Percentiles rank a stretch among this genome's conserved stretches.
Conservation (phyloP, 2,797 vertebrate genomes). For the Gymnoscopelus braueri region DNA sequence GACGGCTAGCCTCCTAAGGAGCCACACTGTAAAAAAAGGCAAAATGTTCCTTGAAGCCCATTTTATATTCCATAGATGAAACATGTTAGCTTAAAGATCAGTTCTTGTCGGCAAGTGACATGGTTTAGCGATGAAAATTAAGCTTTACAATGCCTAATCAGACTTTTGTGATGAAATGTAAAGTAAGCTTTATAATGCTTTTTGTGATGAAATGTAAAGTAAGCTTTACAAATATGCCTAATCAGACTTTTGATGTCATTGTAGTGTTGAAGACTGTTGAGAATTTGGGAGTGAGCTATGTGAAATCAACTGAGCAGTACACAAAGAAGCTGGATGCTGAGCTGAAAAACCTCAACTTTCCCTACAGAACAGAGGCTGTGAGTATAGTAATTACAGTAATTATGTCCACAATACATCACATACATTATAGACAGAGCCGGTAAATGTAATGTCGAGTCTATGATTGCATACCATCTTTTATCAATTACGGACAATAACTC, state of each 20-base stretch:
- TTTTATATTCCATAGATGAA: too few species aligned
- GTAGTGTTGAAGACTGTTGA: constrained; percentile 94
- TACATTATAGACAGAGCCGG: too few species aligned
- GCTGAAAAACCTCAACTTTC: constrained; percentile 85
- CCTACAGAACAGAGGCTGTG: constrained; percentile 75
- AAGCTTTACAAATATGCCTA: background rate
- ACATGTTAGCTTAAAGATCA: too few species aligned
- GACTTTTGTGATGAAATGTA: background rate
- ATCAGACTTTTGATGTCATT: constrained; percentile 11
- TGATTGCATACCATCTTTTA: background rate
- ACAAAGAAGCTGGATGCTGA: constrained; percentile 77
- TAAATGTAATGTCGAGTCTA: too few species aligned
- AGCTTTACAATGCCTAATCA: background rate
- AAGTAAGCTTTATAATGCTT: background rate
- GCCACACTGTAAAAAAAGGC: too few species aligned
- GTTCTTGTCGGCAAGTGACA: too few species aligned
- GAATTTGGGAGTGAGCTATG: constrained; percentile 88
- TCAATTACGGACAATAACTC: background rate
- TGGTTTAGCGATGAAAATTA: background rate
- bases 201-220: too few species aligned
- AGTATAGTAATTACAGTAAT: constrained; percentile 51
- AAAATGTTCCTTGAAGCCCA: too few species aligned
- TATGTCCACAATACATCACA: background rate
- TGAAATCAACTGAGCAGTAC: constrained; percentile 81
- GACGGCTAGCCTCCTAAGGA: too few species aligned